phyloP scores from a whole-genome alignment of 2,113 vertebrate genomes.

The Tachuris rubrigastra region DNA sequence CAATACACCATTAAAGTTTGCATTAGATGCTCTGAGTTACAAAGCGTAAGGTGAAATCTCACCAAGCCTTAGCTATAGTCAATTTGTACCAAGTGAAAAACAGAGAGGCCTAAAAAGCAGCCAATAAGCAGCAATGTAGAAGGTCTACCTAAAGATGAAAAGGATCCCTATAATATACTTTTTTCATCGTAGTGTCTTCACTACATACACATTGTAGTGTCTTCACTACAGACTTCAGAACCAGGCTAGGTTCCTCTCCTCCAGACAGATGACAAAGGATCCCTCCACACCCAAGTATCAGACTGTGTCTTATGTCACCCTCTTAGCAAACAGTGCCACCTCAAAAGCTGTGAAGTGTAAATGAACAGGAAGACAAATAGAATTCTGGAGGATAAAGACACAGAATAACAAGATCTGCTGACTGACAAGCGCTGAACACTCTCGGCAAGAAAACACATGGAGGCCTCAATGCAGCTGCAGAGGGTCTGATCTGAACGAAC shows the following conservation, averaged over 20 bases:
- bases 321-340: not conserved
- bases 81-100: not conserved
- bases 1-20: not conserved
- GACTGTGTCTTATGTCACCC: not conserved
- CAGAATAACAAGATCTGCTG: not conserved
- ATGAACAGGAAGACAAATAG: not conserved
- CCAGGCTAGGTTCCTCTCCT: accelerated
- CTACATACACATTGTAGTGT: no score
- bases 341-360: not conserved
- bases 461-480: not conserved
- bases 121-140: not conserved
- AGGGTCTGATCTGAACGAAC: not conserved
- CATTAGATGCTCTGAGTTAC: not conserved
- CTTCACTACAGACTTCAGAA: not conserved
- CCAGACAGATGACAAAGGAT: not conserved
- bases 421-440: not conserved
- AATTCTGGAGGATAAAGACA: not conserved
- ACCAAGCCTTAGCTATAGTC: not conserved
- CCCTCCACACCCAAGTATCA: not conserved
- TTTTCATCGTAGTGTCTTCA: not conserved
- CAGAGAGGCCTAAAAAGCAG: not conserved
- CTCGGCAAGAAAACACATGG: not conserved
- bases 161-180: not conserved
- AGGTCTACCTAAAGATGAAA: not conserved
- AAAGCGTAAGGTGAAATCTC: not conserved